Conservation (phyloP, 2,888 invertebrate genomes). For the Nephrotoma guestfalica region DNA sequence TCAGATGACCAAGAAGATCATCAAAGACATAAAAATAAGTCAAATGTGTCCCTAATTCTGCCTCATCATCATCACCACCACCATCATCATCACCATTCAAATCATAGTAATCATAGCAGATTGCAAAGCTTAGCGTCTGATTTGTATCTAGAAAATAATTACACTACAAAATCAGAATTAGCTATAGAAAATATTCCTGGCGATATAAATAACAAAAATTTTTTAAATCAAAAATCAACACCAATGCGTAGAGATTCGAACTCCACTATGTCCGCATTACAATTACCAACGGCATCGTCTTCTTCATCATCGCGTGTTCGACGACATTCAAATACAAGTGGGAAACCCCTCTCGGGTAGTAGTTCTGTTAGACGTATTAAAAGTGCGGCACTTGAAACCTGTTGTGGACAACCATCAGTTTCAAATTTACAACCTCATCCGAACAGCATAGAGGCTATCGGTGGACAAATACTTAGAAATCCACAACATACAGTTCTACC, state of each 20-base stretch:
- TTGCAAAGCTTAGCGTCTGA: conserved; percentile 19
- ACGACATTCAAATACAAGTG: conserved; percentile 34
- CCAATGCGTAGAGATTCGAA: conserved; percentile 44
- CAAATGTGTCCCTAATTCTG: neutral
- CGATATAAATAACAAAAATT: conserved; percentile 9
- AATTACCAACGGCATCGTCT: conserved; percentile 32
- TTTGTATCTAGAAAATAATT: conserved; percentile 29
- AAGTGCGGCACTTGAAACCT: conserved; percentile 55
- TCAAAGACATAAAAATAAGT: conserved; percentile 8
- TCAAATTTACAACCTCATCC: conserved; percentile 65
- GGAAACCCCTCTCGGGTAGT: conserved; percentile 22
- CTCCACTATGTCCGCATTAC: conserved; percentile 47
- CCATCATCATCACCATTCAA: conserved; percentile 8
- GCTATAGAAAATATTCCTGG: conserved; percentile 27
- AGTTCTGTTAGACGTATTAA: conserved; percentile 46
- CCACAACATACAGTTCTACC: conserved; percentile 47
- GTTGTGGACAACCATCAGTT: conserved; percentile 51
- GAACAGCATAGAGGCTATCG: conserved; percentile 64
- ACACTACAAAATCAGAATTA: conserved; percentile 31
- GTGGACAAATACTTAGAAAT: conserved; percentile 48
- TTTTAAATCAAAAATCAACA: conserved; percentile 19
- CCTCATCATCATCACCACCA: conserved; percentile 15
- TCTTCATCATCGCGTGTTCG: conserved; percentile 15
- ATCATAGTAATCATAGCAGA: conserved; percentile 12
- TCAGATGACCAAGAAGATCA: conserved; percentile 29